Evolutionary conservation across 2,113 vertebrate species (phyloP), one percentile per base, ranked within the genome.

Genomic region (Odontesthes bonariensis): DNA sequence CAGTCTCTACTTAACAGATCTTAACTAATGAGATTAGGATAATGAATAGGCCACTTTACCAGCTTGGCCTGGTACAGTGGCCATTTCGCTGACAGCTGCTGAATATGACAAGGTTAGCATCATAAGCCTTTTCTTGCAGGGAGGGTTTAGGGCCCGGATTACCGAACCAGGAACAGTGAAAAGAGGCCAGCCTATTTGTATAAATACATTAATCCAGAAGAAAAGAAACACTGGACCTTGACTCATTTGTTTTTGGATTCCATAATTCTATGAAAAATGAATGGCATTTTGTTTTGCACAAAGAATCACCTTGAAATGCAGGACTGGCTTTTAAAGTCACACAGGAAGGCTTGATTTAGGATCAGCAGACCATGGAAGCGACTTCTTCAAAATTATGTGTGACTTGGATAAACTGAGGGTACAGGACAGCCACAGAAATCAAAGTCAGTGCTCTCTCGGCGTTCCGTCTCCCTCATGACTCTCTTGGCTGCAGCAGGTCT

Each of bases 21-120:
- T 94, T 92, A 93, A 91, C 94, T 95, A 95, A 95, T 94, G 87
- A 94, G 94, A 95, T 95, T 95, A 95, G 91, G 68, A 90, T 94
- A 94, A 95, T 94, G 94, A 95, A 94, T 94, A 92, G 92, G 83
- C 88, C 93, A 93, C 92, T 94, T 92, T 91, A 90, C 83, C 81
- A 64, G 84, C 70, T 81, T 85, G 89, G 89, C 74, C 85, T 81
- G 4, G 84, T 87, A 86, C 89, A 88, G 81, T 55, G 85, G 73
- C 35, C 58, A 83, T 91, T 94, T 88, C 35, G 94, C 93, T 93
- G 90, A 94, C 92, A 88, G 86, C 91, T 81, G 85, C 89, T 93
- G 89, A 93, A 94, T 95, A 95, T 95, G 94, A 95, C 94, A 94
- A 93, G 92, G 92, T 93, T 91, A 77, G 85, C 89, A 90, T 93